These are phyloP conservation scores for Rhinichthys klamathensis DNA, from an alignment of 2,113 vertebrate genomes.

Conservation along the genomic window DNA sequence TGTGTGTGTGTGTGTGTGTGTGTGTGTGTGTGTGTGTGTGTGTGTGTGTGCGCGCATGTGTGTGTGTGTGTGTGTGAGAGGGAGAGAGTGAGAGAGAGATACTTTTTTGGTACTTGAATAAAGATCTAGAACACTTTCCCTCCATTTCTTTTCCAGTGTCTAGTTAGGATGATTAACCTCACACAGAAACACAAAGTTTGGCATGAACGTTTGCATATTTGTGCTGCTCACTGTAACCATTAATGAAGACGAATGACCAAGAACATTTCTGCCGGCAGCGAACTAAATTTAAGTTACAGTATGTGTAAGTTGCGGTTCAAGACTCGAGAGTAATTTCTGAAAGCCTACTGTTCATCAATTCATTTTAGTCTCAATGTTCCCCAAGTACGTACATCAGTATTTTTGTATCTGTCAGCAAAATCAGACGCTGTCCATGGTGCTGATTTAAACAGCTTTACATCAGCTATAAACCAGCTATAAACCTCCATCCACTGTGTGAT, in stretches of 20 bases:
- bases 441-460: too few species aligned
- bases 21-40: too few species aligned
- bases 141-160: neutral
- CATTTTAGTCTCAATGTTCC: neutral
- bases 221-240: conserved; percentile 1
- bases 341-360: neutral
- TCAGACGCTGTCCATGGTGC: conserved; percentile 45
- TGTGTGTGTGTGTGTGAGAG: too few species aligned
- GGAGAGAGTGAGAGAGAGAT: too few species aligned
- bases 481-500: too few species aligned
- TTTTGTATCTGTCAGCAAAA: neutral
- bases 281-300: neutral
- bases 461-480: neutral
- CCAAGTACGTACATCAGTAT: neutral
- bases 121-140: neutral
- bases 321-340: neutral
- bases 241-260: neutral
- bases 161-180: neutral
- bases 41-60: too few species aligned
- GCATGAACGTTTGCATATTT: neutral
- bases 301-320: neutral
- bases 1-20: too few species aligned
- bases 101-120: neutral
- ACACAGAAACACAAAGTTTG: neutral
- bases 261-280: neutral